Evolutionary conservation across 2,888 invertebrate species (phyloP), one percentile per base, ranked within the genome.

Genomic region (Oscheius onirici): DNA sequence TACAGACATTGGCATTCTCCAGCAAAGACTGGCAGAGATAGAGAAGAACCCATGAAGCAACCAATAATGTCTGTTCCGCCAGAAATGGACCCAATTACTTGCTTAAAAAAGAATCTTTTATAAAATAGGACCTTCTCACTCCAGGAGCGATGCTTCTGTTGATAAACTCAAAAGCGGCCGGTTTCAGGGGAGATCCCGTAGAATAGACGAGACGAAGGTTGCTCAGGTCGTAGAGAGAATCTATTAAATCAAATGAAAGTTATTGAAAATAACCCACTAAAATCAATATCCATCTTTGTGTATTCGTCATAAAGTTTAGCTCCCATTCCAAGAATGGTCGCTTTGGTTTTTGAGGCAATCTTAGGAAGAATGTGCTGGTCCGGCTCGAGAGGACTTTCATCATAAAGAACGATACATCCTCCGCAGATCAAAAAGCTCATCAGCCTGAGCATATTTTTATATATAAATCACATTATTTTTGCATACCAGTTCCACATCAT

Each of bases 401-500:
- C 91, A 81, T 90, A 91, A 5, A 91, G 85, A 11, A 91, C 90
- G 22, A 91, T 87, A 20, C 81, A 77, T 28, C 80, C 78, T 49
- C 77, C 78, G 43, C 68, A 76, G 40, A 71, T 72, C 90, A 20
- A 90, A 85, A 26, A 91, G 89, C 58, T 91, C 85, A 65, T 77
- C 71, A 76, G 68, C 80, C 78, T 78, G 52, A 15, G 22, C 17
- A 8, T 15, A 10, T 63, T 11, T 63, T 63, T 8, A 11, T 8
- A 49, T 46, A n/a, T 26, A 20, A 24, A 65, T 17, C 15, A 11
- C 13, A 55, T 22, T 0, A 54, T 49, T 49, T 6, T n/a, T 67
- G 90, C 89, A 68, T 89, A 83, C 91, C 91, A 91, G 82, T 91
- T 91, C 90, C 91, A 91, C 90, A 91, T 91, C 91, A 91, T 91